These are phyloP conservation scores for Dermochelys coriacea DNA, from an alignment of 2,797 vertebrate genomes.

Conservation along the genomic window DNA sequence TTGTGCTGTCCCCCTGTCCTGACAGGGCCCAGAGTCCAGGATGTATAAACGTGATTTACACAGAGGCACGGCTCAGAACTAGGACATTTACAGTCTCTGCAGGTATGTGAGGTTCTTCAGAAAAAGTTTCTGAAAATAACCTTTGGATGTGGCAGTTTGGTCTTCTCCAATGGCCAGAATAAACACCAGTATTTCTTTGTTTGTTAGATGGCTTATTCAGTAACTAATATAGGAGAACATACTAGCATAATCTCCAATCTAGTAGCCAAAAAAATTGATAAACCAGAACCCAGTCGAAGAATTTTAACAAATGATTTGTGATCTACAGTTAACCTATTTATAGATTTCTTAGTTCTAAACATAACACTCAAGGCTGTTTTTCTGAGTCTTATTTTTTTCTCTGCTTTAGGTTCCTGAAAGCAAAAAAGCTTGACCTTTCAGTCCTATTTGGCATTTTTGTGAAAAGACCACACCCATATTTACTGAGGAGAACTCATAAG, in stretches of 20 bases:
- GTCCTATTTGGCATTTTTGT: not conserved
- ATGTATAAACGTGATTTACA: not conserved
- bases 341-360: not conserved
- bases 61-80: slow-evolving; percentile 6
- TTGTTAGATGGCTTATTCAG: not conserved
- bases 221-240: not conserved
- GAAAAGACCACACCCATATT: not conserved
- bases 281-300: not conserved
- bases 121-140: not conserved
- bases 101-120: not conserved
- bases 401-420: not conserved
- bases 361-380: not conserved
- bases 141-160: not conserved
- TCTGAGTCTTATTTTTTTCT: not conserved
- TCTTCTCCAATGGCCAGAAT: not conserved
- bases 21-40: not conserved
- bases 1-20: not conserved
- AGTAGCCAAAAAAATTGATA: not conserved
- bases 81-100: not conserved
- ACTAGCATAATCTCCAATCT: not conserved
- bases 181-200: not conserved
- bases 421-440: not conserved
- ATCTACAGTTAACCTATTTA: not conserved
- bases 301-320: not conserved
- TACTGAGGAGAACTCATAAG: not conserved